Percentiles rank a stretch among this genome's conserved stretches.
These are phyloP conservation scores for Xyrichtys novacula DNA, from an alignment of 2,797 vertebrate genomes.

Conservation along the genomic window DNA sequence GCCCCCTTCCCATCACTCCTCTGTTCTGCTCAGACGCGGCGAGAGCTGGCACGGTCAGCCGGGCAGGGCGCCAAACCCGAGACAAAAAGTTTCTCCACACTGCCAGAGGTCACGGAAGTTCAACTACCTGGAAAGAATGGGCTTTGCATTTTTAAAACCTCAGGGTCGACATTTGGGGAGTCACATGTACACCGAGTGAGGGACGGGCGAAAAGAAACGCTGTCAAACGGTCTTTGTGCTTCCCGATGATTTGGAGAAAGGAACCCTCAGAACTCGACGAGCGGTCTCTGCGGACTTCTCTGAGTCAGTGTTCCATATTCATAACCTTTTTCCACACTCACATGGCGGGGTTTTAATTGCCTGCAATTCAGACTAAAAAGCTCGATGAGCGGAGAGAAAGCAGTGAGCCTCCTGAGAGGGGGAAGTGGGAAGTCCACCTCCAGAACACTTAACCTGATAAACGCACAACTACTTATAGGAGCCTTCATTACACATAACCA, in stretches of 20 bases:
- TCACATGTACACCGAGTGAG: constrained; percentile 47
- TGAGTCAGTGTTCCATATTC: constrained; percentile 81
- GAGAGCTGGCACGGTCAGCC: constrained; percentile 72
- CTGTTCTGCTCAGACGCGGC: constrained; percentile 63
- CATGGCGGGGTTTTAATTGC: constrained; percentile 79
- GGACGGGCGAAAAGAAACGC: constrained; percentile 44
- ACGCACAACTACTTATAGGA: constrained; percentile 73
- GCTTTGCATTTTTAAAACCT: constrained; percentile 79
- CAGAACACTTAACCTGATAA: constrained; percentile 66
- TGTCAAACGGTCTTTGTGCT: constrained; percentile 77
- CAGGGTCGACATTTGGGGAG: constrained; percentile 66
- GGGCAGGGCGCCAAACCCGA: constrained; percentile 71
- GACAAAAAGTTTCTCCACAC: constrained; percentile 76
- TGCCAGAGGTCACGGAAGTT: constrained; percentile 78
- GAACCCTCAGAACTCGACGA: constrained; percentile 74
- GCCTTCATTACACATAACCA: constrained; percentile 76
- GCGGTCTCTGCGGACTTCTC: constrained; percentile 73
- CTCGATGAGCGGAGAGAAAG: constrained; percentile 60
- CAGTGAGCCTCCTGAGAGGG: constrained; percentile 63
- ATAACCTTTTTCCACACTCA: constrained; percentile 72
- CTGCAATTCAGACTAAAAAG: constrained; percentile 75
- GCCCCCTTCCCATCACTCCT: constrained; percentile 61
- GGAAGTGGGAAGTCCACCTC: constrained; percentile 72
- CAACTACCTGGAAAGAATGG: constrained; percentile 78
- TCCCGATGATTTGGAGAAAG: constrained; percentile 72